phyloP scores from a whole-genome alignment of 2,113 vertebrate species.

The western clawed frog (Xenopus tropicalis) region UCB_Xtro_10.0 CM004445.2:31641501-31642000 shows the following conservation, averaged over 20 bases:
- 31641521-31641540: no score
- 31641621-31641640: no score
- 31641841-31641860: conserved; percentile 20
- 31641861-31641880: conserved; percentile 2
- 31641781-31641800: background rate
- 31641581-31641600: no score
- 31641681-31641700: conserved; percentile 64
- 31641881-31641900: background rate
- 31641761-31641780: background rate
- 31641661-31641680: conserved; percentile 58
- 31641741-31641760: conserved; percentile 25
- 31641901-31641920: background rate
- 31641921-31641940: conserved; percentile 7
- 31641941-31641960: background rate
- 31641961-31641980: background rate
- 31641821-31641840: conserved; percentile 21
- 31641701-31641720: conserved; percentile 66
- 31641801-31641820: conserved; percentile 49
- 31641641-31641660: conserved; percentile 63
- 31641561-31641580: no score
- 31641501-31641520: no score
- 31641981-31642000: background rate
- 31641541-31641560: no score
- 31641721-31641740: background rate
- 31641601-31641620: no score